A percentile compares a stretch with the other conserved stretches of the same genome.
Evolutionary conservation across 2,888 invertebrate species (phyloP).

Genomic region (Bembecia ichneumoniformis): DNA sequence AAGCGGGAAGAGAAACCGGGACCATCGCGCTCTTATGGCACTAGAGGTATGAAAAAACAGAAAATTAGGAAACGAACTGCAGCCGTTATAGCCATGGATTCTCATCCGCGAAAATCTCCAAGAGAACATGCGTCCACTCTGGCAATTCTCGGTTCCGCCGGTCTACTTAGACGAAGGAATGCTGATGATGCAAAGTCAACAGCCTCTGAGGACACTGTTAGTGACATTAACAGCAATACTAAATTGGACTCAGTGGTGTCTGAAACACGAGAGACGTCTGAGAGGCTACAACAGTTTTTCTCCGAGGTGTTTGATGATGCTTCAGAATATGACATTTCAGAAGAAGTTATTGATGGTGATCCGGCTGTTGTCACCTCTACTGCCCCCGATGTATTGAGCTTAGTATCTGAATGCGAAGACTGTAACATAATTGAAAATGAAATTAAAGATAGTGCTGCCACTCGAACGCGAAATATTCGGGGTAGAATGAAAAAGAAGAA

Average conservation of each 20-base stretch:
- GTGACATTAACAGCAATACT: slow-evolving; percentile 41
- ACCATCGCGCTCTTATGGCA: slow-evolving; percentile 51
- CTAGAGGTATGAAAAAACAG: slow-evolving; percentile 54
- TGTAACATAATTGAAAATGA: slow-evolving; percentile 57
- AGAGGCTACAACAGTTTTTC: slow-evolving; percentile 53
- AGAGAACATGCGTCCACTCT: slow-evolving; percentile 90
- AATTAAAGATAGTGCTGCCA: slow-evolving; percentile 30
- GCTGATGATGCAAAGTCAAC: slow-evolving; percentile 57
- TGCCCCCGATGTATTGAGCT: slow-evolving; percentile 55
- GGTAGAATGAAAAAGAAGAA: slow-evolving; percentile 80
- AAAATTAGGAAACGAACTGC: slow-evolving; percentile 43
- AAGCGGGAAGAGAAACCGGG: slow-evolving; percentile 52
- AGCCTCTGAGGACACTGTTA: slow-evolving; percentile 57
- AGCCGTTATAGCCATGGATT: slow-evolving; percentile 46
- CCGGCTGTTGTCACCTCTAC: slow-evolving; percentile 38
- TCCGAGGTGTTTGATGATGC: slow-evolving; percentile 60
- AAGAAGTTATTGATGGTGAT: slow-evolving; percentile 49
- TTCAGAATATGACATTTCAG: slow-evolving; percentile 60
- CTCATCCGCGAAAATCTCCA: slow-evolving; percentile 85
- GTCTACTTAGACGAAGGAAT: slow-evolving; percentile 70
- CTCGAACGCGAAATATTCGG: slow-evolving; percentile 36
- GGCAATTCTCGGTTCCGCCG: slow-evolving; percentile 80
- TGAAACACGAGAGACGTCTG: slow-evolving; percentile 46
- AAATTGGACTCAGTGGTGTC: slow-evolving; percentile 41
- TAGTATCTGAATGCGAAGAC: slow-evolving; percentile 56